Base-by-base conservation (phyloP, 1,140 invertebrate species). In the Chrysomallon squamiferum region DNA sequence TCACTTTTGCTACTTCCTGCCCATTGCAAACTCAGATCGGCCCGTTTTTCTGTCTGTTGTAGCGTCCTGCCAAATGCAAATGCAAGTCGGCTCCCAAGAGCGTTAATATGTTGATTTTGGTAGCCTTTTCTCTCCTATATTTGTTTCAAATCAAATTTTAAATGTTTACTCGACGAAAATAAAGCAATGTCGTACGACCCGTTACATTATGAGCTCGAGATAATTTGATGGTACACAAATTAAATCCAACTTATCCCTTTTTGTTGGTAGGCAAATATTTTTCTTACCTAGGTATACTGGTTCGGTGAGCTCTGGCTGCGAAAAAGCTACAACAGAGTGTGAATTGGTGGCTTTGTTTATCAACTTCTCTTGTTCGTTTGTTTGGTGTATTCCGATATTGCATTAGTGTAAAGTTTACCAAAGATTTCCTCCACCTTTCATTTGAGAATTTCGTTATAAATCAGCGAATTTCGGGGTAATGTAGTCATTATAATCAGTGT, bases 171-270 rank as follows among this genome's bases (percentile, higher is more conserved):
- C 20, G 56, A 35, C 56, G n/a, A 58, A 32, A 58, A 58, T 58
- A 58, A 20, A 29, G 33, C 33, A 22, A 29, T 25, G 56, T 13
- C 29, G 20, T n/a, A 18, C 30, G 20, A 22, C 29, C 33, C 33
- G 33, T 18, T 30, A 30, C 33, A 58, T 58, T 33, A 35, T 30
- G 29, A 30, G 33, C 29, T 20, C 56, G 18, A 20, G 56, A 38
- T 58, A 58, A 58, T 58, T 58, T 58, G 56, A 29, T 58, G 9
- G 56, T 58, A 58, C 29, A 58, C 56, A 58, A 58, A 58, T 58
- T 58, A 58, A 38, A 58, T 58, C 56, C 56, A 30, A 58, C 18
- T 58, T 58, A 58, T 38, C 30, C 25, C 50, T 20, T 30, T 54
- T 54, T 54, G 50, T 54, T 50, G 50, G 18, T 54, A 54, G 50